These are phyloP conservation scores for Dasyprocta punctata DNA, from an alignment of 2,113 vertebrate genomes.

Conservation along the genomic window DNA sequence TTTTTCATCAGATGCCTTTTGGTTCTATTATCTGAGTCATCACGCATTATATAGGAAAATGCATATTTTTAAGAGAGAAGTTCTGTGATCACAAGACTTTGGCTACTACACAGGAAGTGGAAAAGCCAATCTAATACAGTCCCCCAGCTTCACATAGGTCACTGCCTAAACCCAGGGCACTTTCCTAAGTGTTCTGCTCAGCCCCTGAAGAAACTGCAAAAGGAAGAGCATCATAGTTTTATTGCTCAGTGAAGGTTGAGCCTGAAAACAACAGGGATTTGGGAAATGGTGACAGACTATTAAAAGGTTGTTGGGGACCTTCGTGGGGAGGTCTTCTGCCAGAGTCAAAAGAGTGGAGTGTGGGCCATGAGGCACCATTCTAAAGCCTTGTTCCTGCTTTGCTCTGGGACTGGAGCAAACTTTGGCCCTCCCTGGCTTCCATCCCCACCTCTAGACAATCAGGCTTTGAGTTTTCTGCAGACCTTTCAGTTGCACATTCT, in stretches of 20 bases:
- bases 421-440: neutral
- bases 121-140: neutral
- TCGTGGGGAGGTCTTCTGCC: neutral
- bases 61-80: neutral
- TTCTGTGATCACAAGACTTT: neutral
- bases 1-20: neutral
- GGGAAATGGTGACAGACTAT: neutral
- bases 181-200: neutral
- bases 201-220: neutral
- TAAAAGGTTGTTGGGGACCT: rapidly evolving
- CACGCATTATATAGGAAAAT: neutral
- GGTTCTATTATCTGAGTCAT: neutral
- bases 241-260: too few species aligned
- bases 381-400: neutral
- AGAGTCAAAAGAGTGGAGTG: neutral
- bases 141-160: neutral
- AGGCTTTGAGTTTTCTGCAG: neutral
- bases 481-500: neutral
- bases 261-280: neutral
- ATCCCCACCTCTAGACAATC: neutral
- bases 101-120: neutral
- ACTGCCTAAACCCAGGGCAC: neutral
- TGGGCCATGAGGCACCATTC: neutral
- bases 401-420: neutral
- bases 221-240: neutral